Conservation (phyloP, 2,888 invertebrate genomes). For the Synanthedon vespiformis region DNA sequence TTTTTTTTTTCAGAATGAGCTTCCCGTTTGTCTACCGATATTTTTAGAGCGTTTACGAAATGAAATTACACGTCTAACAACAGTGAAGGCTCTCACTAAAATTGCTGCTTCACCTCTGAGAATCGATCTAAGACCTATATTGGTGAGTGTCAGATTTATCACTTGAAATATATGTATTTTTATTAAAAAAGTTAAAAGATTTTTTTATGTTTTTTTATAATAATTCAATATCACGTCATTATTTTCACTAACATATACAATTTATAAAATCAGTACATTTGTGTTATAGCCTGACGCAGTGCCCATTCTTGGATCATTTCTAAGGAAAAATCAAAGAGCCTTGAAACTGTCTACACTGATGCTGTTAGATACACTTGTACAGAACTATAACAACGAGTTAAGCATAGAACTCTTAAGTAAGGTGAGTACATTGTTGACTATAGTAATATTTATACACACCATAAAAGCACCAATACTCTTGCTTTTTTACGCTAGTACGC, state of each 20-base stretch:
- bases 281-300: constrained; percentile 82
- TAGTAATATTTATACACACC: not conserved
- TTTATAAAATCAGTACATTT: not conserved
- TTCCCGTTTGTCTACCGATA: constrained; percentile 90
- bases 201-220: not conserved
- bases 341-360: constrained; percentile 91
- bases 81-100: constrained; percentile 95
- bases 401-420: constrained; percentile 80
- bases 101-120: constrained; percentile 91
- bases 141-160: constrained; percentile 59
- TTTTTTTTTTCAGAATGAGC: constrained; percentile 67
- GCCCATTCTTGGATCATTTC: constrained; percentile 91
- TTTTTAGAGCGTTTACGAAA: constrained; percentile 95
- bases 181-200: not conserved
- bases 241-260: not conserved
- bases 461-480: too few species aligned
- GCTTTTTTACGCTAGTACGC: too few species aligned
- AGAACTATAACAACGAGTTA: constrained; percentile 82
- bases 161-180: constrained; percentile 1
- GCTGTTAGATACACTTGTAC: constrained; percentile 89
- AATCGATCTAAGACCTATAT: constrained; percentile 84
- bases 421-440: constrained; percentile 36
- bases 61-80: constrained; percentile 96
- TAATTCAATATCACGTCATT: not conserved
- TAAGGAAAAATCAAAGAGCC: constrained; percentile 96